Evolutionary conservation across 2,113 vertebrate genomes (phyloP).

Genomic region (Paraplagusia blochii): DNA sequence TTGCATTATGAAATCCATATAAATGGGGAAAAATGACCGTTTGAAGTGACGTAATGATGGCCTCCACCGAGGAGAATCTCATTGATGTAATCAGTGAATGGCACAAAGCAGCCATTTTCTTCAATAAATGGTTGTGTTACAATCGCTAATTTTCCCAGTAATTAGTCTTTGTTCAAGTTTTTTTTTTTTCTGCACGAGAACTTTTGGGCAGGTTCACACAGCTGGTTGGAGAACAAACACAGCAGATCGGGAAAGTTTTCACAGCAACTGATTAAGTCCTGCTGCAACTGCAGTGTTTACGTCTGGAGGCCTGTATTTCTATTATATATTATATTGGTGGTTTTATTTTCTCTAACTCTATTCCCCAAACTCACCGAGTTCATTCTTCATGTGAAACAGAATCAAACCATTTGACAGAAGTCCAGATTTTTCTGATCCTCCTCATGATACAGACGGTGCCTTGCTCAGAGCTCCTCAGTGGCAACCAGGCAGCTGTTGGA

Average conservation of each 20-base stretch:
- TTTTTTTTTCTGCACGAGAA: too few species aligned
- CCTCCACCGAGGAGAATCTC: conserved; percentile 54
- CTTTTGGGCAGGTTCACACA: background rate
- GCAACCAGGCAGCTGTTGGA: too few species aligned
- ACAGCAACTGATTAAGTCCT: background rate
- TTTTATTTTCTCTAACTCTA: background rate
- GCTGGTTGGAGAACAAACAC: too few species aligned
- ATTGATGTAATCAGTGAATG: conserved; percentile 68
- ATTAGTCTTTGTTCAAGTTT: conserved; percentile 57
- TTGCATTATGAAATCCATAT: conserved; percentile 74
- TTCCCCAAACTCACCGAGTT: too few species aligned
- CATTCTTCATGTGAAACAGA: too few species aligned
- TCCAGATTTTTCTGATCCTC: too few species aligned
- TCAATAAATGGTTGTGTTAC: conserved; percentile 61
- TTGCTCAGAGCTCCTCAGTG: too few species aligned
- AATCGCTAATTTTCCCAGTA: conserved; percentile 48
- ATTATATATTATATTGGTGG: background rate
- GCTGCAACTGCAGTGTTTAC: background rate
- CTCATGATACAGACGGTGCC: too few species aligned
- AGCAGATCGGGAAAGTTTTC: too few species aligned
- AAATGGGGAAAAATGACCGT: conserved; percentile 63
- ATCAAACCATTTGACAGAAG: too few species aligned
- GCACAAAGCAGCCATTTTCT: conserved; percentile 61
- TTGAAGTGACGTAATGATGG: conserved; percentile 65
- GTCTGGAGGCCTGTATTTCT: background rate